phyloP scores from a whole-genome alignment of 92 coral and sea anemone species.

The Pocillopora grandis region DNA sequence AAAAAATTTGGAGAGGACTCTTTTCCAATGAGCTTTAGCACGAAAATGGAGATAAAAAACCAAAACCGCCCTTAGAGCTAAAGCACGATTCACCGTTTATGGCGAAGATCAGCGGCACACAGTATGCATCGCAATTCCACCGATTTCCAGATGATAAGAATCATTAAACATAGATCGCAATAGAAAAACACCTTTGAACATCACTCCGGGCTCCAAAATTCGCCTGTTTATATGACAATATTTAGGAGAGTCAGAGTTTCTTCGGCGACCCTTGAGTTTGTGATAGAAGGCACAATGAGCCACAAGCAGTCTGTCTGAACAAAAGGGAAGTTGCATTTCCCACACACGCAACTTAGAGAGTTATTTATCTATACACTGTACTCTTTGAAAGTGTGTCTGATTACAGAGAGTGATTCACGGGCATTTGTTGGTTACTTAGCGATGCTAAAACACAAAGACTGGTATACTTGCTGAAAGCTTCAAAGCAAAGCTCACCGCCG shows the following conservation, averaged over 20 bases:
- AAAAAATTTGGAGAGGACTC: background rate
- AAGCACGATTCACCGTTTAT: background rate
- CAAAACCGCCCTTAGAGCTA: background rate
- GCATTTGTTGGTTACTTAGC: constrained; percentile 16
- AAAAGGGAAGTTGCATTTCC: background rate
- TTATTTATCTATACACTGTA: constrained; percentile 5
- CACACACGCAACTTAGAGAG: background rate
- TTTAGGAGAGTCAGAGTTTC: constrained; percentile 11
- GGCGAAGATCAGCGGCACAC: background rate
- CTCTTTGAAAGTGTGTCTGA: constrained; percentile 14
- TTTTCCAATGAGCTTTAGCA: background rate
- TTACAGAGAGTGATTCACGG: constrained; percentile 19
- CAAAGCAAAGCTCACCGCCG: background rate
- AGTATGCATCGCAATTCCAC: constrained; percentile 31
- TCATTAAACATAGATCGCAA: background rate
- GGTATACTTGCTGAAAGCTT: background rate
- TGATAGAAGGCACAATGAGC: constrained; percentile 8
- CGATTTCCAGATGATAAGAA: background rate
- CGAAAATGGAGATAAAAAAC: background rate
- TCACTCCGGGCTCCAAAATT: background rate
- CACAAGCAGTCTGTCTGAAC: constrained; percentile 21
- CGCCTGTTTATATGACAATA: background rate
- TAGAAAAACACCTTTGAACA: background rate
- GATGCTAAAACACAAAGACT: background rate
- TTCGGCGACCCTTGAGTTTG: constrained; percentile 34